A percentile compares a stretch with the other conserved stretches of the same genome.
Evolutionary conservation across 2,888 invertebrate species (phyloP).

Genomic region (Dryocosmus kuriphilus): DNA sequence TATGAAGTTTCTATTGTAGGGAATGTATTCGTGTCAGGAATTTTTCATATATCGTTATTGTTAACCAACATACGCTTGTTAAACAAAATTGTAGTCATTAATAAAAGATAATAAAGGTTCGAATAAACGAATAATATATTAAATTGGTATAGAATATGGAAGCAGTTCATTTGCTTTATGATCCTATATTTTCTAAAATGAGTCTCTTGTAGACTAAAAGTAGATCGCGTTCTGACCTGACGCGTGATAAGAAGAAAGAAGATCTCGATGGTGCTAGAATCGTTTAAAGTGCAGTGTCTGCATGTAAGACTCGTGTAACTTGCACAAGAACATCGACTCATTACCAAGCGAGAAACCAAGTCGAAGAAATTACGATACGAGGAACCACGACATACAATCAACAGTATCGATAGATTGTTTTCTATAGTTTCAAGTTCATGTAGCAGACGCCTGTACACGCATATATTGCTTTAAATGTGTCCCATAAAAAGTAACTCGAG

Average conservation of each 20-base stretch:
- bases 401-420: conserved; percentile 20
- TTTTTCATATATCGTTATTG: no score
- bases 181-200: not conserved
- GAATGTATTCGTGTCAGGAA: no score
- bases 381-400: not conserved
- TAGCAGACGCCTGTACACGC: conserved; percentile 13
- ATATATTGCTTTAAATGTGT: conserved; percentile 29
- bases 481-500: conserved; percentile 32
- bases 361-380: conserved; percentile 7
- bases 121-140: not conserved
- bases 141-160: not conserved
- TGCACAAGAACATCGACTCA: conserved; percentile 28
- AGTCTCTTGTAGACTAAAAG: not conserved
- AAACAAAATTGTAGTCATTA: no score
- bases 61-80: no score
- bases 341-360: conserved; percentile 17
- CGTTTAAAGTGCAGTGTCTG: conserved; percentile 25
- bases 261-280: conserved; percentile 37
- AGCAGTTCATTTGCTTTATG: not conserved
- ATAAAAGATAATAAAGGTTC: not conserved
- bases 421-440: conserved; percentile 24
- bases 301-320: conserved; percentile 35
- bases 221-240: conserved; percentile 23
- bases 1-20: no score
- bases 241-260: conserved; percentile 35